Percentiles rank a stretch among this genome's conserved stretches.
These are phyloP conservation scores for Oncopeltus fasciatus DNA, from an alignment of 1,140 invertebrate species.

Conservation along the genomic window DNA sequence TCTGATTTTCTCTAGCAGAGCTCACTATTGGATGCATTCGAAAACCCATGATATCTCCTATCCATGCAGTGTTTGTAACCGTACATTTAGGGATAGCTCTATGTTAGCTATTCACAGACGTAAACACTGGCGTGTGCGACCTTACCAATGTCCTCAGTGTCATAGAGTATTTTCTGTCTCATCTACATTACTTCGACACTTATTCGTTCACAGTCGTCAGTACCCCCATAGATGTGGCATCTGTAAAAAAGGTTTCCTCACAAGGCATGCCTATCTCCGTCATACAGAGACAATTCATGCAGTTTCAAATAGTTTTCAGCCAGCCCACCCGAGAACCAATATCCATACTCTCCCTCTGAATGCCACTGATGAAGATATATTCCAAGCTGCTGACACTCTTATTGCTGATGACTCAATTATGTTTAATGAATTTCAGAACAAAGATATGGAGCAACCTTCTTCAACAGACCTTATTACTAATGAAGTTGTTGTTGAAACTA, in stretches of 20 bases:
- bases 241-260: slow-evolving; percentile 15
- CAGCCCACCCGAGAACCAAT: background rate
- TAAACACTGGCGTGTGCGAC: slow-evolving; percentile 14
- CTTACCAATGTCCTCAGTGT: slow-evolving; percentile 19
- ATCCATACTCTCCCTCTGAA: slow-evolving; percentile 13
- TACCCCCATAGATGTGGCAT: slow-evolving; percentile 14
- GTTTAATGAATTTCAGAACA: slow-evolving; percentile 15
- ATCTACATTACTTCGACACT: slow-evolving; percentile 10
- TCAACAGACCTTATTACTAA: slow-evolving; percentile 10
- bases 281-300: slow-evolving; percentile 13
- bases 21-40: slow-evolving; percentile 15
- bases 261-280: slow-evolving; percentile 9
- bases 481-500: slow-evolving; percentile 20
- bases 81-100: slow-evolving; percentile 16
- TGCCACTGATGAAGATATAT: slow-evolving; percentile 20
- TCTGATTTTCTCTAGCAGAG: background rate
- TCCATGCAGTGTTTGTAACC: slow-evolving; percentile 14
- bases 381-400: slow-evolving; percentile 17
- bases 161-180: slow-evolving; percentile 15
- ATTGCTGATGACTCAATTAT: slow-evolving; percentile 17
- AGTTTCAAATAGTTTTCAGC: background rate
- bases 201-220: slow-evolving; percentile 9
- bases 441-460: slow-evolving; percentile 5
- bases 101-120: slow-evolving; percentile 16
- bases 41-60: slow-evolving; percentile 16